A percentile compares a stretch with the other conserved stretches of the same genome.
Evolutionary conservation across 2,797 vertebrate genomes (phyloP).

Genomic region (Sebastiscus tertius): DNA sequence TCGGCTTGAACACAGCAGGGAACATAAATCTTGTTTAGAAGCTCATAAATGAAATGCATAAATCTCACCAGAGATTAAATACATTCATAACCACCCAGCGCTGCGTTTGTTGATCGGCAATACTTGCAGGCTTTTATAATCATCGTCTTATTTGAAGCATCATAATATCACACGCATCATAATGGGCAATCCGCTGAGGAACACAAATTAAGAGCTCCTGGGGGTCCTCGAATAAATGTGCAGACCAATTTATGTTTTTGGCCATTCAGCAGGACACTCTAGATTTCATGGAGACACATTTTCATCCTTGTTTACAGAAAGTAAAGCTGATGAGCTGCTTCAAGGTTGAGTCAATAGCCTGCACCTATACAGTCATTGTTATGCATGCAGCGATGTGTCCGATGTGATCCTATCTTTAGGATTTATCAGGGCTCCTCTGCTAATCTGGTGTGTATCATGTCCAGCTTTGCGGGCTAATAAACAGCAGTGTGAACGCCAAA

Average conservation of each 20-base stretch:
- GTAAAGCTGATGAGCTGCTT: conserved; percentile 5
- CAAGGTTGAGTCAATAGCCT: conserved; percentile 43
- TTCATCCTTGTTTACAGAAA: conserved; percentile 13
- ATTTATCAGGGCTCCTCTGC: conserved; percentile 28
- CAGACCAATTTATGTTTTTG: conserved; percentile 22
- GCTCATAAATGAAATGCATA: conserved; percentile 60
- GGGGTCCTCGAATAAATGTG: conserved; percentile 19
- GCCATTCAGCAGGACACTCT: conserved; percentile 18
- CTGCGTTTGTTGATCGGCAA: conserved; percentile 30
- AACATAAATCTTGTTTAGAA: conserved; percentile 58
- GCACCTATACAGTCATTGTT: conserved; percentile 19
- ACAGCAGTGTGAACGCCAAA: neutral
- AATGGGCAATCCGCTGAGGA: conserved; percentile 23
- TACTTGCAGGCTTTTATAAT: conserved; percentile 44
- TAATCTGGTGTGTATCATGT: conserved; percentile 38
- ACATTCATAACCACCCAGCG: conserved; percentile 42
- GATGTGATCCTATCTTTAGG: conserved; percentile 25
- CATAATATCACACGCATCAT: conserved; percentile 25
- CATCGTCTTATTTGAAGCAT: conserved; percentile 40
- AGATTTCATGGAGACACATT: conserved; percentile 2
- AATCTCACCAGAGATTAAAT: conserved; percentile 67
- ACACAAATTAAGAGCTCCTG: conserved; percentile 16
- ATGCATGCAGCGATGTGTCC: conserved; percentile 39
- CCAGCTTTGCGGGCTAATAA: conserved; percentile 35
- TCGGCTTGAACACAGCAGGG: conserved; percentile 35